Conservation (phyloP, 1,140 invertebrate genomes). For the Drosophila saltans region DNA sequence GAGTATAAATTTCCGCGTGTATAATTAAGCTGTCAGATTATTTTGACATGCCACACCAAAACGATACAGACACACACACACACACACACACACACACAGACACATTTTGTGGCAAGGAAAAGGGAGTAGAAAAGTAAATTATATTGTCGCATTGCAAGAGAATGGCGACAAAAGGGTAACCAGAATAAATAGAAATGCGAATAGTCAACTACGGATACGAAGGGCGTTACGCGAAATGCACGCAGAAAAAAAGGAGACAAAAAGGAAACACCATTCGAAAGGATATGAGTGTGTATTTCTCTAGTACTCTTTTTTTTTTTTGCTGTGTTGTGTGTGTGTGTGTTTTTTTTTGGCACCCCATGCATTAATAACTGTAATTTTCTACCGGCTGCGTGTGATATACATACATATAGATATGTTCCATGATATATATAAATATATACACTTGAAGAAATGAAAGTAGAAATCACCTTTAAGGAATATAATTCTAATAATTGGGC, state of each 20-base stretch:
- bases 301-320: background rate
- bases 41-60: constrained; percentile 75
- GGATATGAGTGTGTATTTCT: constrained; percentile 9
- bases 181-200: constrained; percentile 25
- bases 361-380: constrained; percentile 80
- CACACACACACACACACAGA: constrained; percentile 1
- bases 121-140: constrained; percentile 61
- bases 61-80: constrained; percentile 30
- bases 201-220: constrained; percentile 26
- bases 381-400: constrained; percentile 55
- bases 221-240: constrained; percentile 35
- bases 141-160: constrained; percentile 61
- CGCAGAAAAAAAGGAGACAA: constrained; percentile 34
- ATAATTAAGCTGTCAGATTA: constrained; percentile 83
- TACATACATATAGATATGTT: background rate
- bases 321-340: no score
- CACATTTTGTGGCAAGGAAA: constrained; percentile 35
- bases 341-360: constrained; percentile 64
- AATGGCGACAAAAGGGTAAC: constrained; percentile 32
- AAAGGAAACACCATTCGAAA: background rate
- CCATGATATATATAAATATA: background rate
- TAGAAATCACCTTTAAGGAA: no score
- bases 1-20: constrained; percentile 70
- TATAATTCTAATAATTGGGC: no score
- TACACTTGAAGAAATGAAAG: background rate